These are phyloP conservation scores for Cinclus mexicanus DNA, from an alignment of 2,113 vertebrate species.

Conservation along the genomic window DNA sequence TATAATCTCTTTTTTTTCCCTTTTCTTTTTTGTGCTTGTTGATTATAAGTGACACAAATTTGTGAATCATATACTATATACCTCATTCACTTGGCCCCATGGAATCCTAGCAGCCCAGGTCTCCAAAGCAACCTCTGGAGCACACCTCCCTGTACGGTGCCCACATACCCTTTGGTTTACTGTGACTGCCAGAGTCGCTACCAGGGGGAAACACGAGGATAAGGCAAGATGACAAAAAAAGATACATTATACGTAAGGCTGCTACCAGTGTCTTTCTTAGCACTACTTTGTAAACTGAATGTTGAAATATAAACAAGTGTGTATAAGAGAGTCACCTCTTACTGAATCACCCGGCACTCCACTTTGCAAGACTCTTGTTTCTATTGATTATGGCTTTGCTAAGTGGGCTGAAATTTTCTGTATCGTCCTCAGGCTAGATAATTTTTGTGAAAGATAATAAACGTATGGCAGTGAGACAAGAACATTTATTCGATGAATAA, in stretches of 20 bases:
- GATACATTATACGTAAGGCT: not conserved
- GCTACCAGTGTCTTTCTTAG: not conserved
- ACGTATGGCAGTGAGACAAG: not conserved
- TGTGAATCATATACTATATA: not conserved
- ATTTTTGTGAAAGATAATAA: not conserved
- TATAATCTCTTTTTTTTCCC: not conserved
- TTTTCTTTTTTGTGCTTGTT: not conserved
- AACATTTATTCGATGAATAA: not conserved
- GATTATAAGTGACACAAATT: not conserved
- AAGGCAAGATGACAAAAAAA: not conserved
- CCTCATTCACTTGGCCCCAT: not conserved
- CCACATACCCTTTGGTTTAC: not conserved
- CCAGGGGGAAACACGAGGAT: not conserved
- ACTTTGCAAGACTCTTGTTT: not conserved
- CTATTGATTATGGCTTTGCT: not conserved
- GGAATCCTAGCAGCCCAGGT: not conserved
- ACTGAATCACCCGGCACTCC: accelerated
- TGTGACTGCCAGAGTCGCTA: not conserved
- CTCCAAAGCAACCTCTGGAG: not conserved
- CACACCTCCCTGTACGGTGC: accelerated
- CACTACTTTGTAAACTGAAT: not conserved
- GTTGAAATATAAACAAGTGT: not conserved
- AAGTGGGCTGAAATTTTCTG: not conserved
- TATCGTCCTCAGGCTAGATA: not conserved
- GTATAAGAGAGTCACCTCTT: not conserved